Percentiles rank a stretch among this genome's conserved stretches.
phyloP scores from a whole-genome alignment of 2,113 vertebrate genomes.

The Hyla sarda region DNA sequence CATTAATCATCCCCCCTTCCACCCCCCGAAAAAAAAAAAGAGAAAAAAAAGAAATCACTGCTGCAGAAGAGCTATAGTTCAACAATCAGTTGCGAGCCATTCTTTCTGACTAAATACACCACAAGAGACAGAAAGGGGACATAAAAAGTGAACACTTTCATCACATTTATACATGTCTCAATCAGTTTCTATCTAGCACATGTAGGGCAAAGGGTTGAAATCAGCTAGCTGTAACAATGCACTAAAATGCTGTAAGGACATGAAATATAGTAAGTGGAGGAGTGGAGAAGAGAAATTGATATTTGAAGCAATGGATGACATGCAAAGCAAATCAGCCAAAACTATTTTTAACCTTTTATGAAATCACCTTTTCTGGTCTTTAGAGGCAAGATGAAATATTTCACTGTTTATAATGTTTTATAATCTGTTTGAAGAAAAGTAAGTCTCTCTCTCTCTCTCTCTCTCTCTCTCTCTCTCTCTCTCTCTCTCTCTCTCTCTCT shows the following conservation, averaged over 20 bases:
- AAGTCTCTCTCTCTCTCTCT: no score
- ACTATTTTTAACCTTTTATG: conserved; percentile 33
- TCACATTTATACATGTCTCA: conserved; percentile 55
- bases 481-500: no score
- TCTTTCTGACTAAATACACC: conserved; percentile 45
- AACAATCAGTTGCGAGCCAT: conserved; percentile 46
- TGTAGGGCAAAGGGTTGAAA: conserved; percentile 55
- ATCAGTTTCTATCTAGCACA: conserved; percentile 52
- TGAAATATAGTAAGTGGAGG: conserved; percentile 55
- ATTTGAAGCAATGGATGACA: conserved; percentile 32
- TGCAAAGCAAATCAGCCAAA: conserved; percentile 16
- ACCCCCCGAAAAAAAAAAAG: not conserved
- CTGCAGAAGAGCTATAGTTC: conserved; percentile 39
- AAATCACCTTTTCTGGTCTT: not conserved
- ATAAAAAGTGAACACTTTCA: conserved; percentile 34
- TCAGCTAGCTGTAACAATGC: conserved; percentile 54
- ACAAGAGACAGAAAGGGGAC: conserved; percentile 35
- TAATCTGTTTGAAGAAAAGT: no score
- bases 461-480: no score
- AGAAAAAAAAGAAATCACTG: not conserved
- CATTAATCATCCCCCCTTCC: conserved; percentile 24
- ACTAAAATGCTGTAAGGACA: conserved; percentile 46
- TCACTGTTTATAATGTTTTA: not conserved
- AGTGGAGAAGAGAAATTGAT: conserved; percentile 30
- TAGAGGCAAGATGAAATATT: not conserved